Conservation (phyloP, 2,113 vertebrate genomes). For the Pelusios castaneus region DNA sequence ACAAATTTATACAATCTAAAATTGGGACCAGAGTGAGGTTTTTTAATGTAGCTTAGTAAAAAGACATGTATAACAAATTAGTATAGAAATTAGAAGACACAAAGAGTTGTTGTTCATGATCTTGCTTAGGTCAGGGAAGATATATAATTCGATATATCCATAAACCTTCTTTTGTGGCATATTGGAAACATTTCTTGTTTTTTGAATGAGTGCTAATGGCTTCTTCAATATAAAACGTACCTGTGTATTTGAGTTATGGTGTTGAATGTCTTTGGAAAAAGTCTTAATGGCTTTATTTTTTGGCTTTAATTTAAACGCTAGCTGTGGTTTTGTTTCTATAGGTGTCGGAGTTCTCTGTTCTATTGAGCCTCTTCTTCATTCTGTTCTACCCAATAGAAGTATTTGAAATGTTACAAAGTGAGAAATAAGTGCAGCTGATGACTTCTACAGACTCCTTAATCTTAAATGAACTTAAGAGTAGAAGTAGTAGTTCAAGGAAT, state of each 20-base stretch:
- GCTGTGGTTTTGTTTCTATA: conserved; percentile 14
- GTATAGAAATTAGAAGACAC: not conserved
- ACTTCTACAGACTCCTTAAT: conserved; percentile 3
- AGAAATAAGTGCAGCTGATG: conserved; percentile 47
- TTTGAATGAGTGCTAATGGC: not conserved
- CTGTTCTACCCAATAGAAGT: conserved; percentile 27
- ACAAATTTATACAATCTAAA: not conserved
- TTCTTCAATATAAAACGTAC: not conserved
- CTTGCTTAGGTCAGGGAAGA: not conserved
- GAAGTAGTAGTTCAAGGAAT: not conserved
- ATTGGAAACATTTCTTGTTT: not conserved
- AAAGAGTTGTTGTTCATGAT: not conserved
- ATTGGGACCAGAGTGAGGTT: not conserved
- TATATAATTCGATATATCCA: not conserved
- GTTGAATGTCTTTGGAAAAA: not conserved
- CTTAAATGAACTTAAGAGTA: conserved; percentile 12
- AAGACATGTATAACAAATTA: not conserved
- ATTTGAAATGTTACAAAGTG: conserved; percentile 13
- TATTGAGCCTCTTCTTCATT: conserved; percentile 38
- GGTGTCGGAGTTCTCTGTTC: conserved; percentile 53
- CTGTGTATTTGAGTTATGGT: not conserved
- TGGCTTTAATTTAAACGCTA: not conserved
- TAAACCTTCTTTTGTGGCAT: not conserved
- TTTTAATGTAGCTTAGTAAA: not conserved
- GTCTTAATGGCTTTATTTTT: not conserved